Base-by-base conservation (phyloP, 2,113 vertebrate genomes). In the Platichthys stellatus region DNA sequence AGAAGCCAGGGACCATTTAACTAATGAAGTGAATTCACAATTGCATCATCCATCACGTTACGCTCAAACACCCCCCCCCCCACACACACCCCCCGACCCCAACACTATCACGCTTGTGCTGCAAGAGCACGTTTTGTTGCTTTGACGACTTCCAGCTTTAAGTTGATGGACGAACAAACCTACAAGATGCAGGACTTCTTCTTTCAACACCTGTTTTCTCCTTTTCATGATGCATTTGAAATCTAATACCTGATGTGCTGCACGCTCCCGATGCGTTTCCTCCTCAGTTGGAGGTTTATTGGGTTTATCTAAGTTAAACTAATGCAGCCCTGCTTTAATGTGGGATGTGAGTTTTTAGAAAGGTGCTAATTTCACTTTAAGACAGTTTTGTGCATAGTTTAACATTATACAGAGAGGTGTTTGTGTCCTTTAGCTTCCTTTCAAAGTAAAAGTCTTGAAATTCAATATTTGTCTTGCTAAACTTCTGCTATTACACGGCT, bases 21-120 rank as follows among this genome's bases (percentile, higher is more conserved):
- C 85, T 81, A 87, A 87, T 88, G 82, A 81, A 74, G 81, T 79
- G 80, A 78, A 85, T 80, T 80, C 68, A 70, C 65, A 60, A 38
- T 85, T 82, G 76, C 81, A 69, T 81, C 85, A 80, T 86, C 78
- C 76, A 78, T 86, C 82, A 80, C 80, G 74, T 76, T 66, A 49
- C 21, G 51, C 77, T 85, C 69, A 69, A n/a, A 18, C 21, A 66
- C 38, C 18, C n/a, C 59, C 8, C 14, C 49, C 60, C 38, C 49
- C 26, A 2, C 35, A 15, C 18, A 54, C n/a, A n/a, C 8, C 24
- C 24, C 17, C 49, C 66, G 5, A 31, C 51, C 49, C 26, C 53
- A 56, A 56, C 53, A 23, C 20, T 56, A 12, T 45, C 43, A 45
- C 43, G 12, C 11, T 43, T 11, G 10, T 43, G 40, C 40, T 43